Conservation (phyloP, 2,888 invertebrate species). For the Aproaerema taeniolella region DNA sequence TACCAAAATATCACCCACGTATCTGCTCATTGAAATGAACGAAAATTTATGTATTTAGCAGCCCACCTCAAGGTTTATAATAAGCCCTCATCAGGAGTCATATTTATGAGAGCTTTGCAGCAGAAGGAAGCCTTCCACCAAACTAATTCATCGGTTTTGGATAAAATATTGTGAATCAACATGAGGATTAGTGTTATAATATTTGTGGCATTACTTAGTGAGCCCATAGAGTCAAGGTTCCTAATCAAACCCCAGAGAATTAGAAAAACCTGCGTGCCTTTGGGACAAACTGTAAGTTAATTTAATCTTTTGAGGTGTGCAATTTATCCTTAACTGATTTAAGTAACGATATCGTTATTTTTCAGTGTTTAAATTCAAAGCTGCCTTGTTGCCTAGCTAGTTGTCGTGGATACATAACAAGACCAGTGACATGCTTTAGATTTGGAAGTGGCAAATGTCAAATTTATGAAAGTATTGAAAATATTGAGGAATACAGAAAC, state of each 20-base stretch:
- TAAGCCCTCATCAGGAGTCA: background rate
- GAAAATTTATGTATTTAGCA: background rate
- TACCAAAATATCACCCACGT: background rate
- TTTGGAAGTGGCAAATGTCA: slow-evolving; percentile 1
- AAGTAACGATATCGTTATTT: slow-evolving; percentile 5
- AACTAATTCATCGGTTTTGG: slow-evolving; percentile 1
- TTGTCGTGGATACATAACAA: background rate
- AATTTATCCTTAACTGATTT: background rate
- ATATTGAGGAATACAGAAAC: slow-evolving; percentile 2
- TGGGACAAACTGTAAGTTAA: slow-evolving; percentile 73
- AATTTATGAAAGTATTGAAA: slow-evolving; percentile 3
- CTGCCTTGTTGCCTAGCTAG: slow-evolving; percentile 4
- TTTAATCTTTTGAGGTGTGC: slow-evolving; percentile 2
- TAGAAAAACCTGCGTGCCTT: background rate
- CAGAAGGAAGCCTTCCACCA: background rate
- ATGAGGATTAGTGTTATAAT: slow-evolving; percentile 1
- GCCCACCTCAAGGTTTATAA: background rate
- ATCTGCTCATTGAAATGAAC: background rate
- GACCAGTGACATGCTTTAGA: slow-evolving; percentile 6
- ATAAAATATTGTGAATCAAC: slow-evolving; percentile 1
- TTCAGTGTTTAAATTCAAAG: slow-evolving; percentile 4
- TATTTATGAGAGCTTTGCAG: background rate
- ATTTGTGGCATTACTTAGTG: background rate
- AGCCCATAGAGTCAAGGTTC: background rate
- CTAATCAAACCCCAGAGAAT: background rate